Percentiles rank a stretch among this genome's conserved stretches.
Evolutionary conservation across 2,113 vertebrate species (phyloP).

Genomic region (Corvus moneduloides): DNA sequence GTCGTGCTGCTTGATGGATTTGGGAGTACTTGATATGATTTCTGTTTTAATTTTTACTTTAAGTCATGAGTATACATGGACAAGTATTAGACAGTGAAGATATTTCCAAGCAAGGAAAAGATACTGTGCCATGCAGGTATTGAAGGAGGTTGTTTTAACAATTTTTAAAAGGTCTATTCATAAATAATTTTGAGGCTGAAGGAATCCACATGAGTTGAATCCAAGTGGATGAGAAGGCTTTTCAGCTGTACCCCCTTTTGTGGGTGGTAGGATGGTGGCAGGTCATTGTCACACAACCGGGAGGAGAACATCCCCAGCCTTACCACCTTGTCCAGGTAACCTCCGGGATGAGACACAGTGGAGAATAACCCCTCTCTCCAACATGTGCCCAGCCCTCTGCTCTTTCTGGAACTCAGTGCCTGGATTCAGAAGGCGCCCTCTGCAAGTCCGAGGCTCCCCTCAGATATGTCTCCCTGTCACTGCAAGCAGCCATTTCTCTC

Average conservation of each 20-base stretch:
- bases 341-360: not conserved
- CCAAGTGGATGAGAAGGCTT: not conserved
- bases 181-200: not conserved
- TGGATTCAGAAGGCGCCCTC: not conserved
- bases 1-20: not conserved
- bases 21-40: not conserved
- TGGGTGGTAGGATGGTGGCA: not conserved
- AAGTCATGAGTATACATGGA: not conserved
- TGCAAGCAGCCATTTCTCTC: not conserved
- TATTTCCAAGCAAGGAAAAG: not conserved
- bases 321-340: not conserved
- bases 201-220: not conserved
- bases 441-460: not conserved
- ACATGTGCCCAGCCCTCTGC: not conserved
- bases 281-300: not conserved
- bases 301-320: not conserved
- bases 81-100: not conserved
- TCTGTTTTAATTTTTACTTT: not conserved
- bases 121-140: not conserved
- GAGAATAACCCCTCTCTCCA: accelerated
- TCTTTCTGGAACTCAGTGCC: not conserved
- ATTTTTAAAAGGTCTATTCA: not conserved
- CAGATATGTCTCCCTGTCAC: accelerated
- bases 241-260: not conserved
- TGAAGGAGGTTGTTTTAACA: not conserved